These are phyloP conservation scores for Chloroceryle aenea DNA, from an alignment of 2,113 vertebrate species.

Conservation along the genomic window DNA sequence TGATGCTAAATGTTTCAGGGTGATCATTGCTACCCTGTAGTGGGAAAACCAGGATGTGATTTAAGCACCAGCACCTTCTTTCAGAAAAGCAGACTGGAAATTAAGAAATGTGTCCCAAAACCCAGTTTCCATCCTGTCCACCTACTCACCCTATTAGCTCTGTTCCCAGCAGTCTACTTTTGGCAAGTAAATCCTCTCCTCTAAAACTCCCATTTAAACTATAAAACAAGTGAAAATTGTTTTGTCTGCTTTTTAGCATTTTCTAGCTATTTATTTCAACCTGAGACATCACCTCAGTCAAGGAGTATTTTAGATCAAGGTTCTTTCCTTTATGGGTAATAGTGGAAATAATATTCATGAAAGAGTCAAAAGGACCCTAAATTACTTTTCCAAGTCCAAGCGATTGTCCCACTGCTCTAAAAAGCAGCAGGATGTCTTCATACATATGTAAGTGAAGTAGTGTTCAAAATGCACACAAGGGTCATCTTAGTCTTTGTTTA, in stretches of 20 bases:
- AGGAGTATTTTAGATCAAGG: background rate
- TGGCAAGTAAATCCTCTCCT: background rate
- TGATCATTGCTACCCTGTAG: background rate
- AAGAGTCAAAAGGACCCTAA: background rate
- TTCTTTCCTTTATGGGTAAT: background rate
- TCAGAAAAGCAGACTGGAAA: background rate
- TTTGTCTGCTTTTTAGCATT: background rate
- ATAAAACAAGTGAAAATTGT: background rate
- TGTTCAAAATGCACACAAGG: background rate
- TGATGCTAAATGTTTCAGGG: background rate
- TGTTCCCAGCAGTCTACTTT: background rate
- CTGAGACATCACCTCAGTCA: background rate
- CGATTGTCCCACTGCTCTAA: background rate
- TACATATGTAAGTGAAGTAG: rapidly evolving
- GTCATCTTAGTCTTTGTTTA: background rate
- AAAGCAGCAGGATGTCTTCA: background rate
- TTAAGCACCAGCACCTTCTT: background rate
- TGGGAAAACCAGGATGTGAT: background rate
- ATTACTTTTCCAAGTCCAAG: conserved; percentile 13
- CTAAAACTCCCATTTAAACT: background rate
- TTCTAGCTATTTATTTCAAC: background rate
- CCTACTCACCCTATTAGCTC: background rate
- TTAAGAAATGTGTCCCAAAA: background rate
- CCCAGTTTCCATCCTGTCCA: background rate
- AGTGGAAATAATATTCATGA: background rate